Conservation (phyloP, 2,888 invertebrate species). For the Tribolium freemani region DNA sequence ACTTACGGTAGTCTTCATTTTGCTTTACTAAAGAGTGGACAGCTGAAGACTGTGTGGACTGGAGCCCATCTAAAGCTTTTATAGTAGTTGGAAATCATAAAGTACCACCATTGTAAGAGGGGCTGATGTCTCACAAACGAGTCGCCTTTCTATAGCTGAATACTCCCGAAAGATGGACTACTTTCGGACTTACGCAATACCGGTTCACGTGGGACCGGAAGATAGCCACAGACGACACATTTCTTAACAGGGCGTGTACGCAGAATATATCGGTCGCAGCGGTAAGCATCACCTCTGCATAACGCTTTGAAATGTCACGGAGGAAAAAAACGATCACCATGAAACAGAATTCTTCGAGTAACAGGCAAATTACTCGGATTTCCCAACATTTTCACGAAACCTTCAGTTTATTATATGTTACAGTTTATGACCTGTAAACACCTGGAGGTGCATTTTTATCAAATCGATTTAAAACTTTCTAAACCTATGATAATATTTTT, state of each 20-base stretch:
- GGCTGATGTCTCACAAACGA: slow-evolving; percentile 55
- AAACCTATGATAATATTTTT: neutral
- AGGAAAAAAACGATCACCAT: neutral
- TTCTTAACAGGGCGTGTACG: slow-evolving; percentile 39
- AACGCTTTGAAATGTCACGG: slow-evolving; percentile 14
- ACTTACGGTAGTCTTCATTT: slow-evolving; percentile 63
- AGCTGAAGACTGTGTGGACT: slow-evolving; percentile 62
- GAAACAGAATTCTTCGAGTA: slow-evolving; percentile 3
- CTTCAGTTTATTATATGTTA: neutral
- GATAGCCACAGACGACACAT: slow-evolving; percentile 37
- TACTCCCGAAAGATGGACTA: slow-evolving; percentile 59
- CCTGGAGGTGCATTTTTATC: neutral
- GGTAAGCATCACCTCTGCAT: slow-evolving; percentile 11
- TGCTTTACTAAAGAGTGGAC: slow-evolving; percentile 53
- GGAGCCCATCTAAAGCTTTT: slow-evolving; percentile 54
- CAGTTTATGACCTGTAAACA: neutral
- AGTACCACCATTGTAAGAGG: slow-evolving; percentile 50
- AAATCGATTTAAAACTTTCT: neutral
- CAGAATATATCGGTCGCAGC: slow-evolving; percentile 11
- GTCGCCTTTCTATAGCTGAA: slow-evolving; percentile 55
- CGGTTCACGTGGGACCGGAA: slow-evolving; percentile 46
- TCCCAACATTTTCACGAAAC: slow-evolving; percentile 26
- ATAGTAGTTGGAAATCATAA: slow-evolving; percentile 54
- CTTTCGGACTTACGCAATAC: slow-evolving; percentile 58
- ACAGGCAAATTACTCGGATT: slow-evolving; percentile 8